phyloP scores from a whole-genome alignment of 2,113 vertebrate genomes.

The Opisthocomus hoazin region DNA sequence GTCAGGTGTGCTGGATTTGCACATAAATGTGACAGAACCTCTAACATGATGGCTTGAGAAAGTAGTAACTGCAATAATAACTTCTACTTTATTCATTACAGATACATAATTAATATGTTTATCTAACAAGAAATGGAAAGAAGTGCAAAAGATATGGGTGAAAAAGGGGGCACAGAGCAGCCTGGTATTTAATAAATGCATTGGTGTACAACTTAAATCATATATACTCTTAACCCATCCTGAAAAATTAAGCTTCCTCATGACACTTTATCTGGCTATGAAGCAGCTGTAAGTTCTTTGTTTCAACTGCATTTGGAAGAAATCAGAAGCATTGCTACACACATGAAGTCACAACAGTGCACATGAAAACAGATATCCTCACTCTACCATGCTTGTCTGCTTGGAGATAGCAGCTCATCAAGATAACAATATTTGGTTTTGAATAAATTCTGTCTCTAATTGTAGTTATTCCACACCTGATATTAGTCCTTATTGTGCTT shows the following conservation, averaged over 20 bases:
- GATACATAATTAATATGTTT: background rate
- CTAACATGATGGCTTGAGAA: background rate
- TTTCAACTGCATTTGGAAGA: background rate
- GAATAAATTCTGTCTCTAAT: background rate
- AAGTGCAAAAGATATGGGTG: background rate
- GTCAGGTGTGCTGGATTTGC: background rate
- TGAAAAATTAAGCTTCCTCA: background rate
- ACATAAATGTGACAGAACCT: background rate
- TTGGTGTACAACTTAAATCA: background rate
- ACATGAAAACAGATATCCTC: background rate
- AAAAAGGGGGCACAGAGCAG: background rate
- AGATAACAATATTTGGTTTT: background rate
- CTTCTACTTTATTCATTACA: background rate
- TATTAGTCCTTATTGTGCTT: background rate
- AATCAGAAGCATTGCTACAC: background rate
- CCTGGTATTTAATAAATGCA: background rate
- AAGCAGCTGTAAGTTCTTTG: background rate
- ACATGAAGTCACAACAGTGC: background rate
- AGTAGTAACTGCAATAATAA: background rate
- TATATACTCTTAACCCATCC: background rate
- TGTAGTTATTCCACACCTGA: background rate
- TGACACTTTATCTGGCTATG: background rate
- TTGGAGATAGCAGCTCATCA: background rate
- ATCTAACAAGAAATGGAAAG: background rate
- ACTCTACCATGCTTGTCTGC: accelerated